phyloP scores from a whole-genome alignment of 2,888 invertebrate species.

The Drosophila nigricruria region DNA sequence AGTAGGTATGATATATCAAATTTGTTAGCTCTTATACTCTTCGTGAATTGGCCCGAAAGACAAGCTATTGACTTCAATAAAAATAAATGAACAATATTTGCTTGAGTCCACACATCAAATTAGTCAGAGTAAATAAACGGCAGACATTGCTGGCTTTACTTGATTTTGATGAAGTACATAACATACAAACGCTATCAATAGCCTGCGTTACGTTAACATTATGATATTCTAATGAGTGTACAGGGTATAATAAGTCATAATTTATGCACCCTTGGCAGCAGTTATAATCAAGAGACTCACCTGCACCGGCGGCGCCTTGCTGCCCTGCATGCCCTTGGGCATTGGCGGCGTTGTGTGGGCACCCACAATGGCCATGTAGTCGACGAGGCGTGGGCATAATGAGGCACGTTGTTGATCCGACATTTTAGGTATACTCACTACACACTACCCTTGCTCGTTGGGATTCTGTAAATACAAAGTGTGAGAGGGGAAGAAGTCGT shows the following conservation, averaged over 20 bases:
- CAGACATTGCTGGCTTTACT: background rate
- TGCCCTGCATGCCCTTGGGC: conserved; percentile 87
- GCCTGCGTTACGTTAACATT: background rate
- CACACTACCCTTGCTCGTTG: conserved; percentile 25
- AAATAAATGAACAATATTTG: conserved; percentile 4
- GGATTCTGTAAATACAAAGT: conserved; percentile 32
- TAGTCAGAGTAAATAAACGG: conserved; percentile 6
- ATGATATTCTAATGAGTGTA: background rate
- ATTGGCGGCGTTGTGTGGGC: conserved; percentile 89
- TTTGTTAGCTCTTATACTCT: background rate
- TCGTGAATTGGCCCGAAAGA: background rate
- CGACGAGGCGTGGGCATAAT: conserved; percentile 94
- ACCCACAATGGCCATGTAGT: conserved; percentile 99
- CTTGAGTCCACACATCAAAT: background rate
- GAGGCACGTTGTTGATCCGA: conserved; percentile 91
- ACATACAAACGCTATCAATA: background rate
- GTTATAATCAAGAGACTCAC: conserved; percentile 85
- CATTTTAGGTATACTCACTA: conserved; percentile 64
- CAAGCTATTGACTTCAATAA: background rate
- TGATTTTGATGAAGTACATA: background rate
- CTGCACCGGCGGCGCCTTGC: conserved; percentile 91
- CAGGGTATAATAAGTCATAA: conserved; percentile 7
- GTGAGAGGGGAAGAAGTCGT: background rate
- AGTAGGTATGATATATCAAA: background rate
- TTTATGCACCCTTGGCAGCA: conserved; percentile 11